Percentiles rank a stretch among this genome's conserved stretches.
phyloP scores from a whole-genome alignment of 2,113 vertebrate species.

The Callospermophilus lateralis region DNA sequence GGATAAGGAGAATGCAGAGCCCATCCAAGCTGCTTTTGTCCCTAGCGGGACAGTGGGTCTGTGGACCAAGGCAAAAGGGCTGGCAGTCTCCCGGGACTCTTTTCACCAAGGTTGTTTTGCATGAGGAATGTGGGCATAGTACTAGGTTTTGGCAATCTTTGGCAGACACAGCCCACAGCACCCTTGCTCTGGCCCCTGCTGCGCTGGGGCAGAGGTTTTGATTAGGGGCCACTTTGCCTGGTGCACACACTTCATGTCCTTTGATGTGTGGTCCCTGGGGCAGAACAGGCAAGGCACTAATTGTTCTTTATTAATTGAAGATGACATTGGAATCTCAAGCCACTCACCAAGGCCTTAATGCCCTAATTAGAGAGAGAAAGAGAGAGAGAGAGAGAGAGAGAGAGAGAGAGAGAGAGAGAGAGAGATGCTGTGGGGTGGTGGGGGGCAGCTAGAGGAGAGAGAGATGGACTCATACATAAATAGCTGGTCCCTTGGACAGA shows the following conservation, averaged over 20 bases:
- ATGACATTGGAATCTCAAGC: constrained; percentile 95
- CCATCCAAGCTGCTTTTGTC: fast-evolving
- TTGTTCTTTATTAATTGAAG: constrained; percentile 97
- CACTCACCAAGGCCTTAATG: constrained; percentile 84
- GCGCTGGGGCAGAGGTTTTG: constrained; percentile 30
- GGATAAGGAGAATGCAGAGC: background rate
- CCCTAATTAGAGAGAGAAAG: constrained; percentile 77
- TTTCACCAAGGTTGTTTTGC: background rate
- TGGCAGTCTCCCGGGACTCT: too few relatives aligned
- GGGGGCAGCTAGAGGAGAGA: background rate
- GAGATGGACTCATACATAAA: background rate
- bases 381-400: too few relatives aligned
- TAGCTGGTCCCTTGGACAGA: background rate
- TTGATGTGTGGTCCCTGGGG: constrained; percentile 82
- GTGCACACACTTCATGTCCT: constrained; percentile 75
- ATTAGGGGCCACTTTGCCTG: constrained; percentile 63
- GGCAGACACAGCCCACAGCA: background rate
- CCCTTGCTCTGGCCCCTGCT: background rate
- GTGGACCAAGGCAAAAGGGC: background rate
- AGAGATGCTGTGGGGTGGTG: too few relatives aligned
- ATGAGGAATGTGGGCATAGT: background rate
- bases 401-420: too few relatives aligned
- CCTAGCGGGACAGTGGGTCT: background rate
- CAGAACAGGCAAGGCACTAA: constrained; percentile 88
- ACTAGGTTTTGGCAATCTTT: background rate